phyloP scores from a whole-genome alignment of 2,113 vertebrate genomes.

The Sorex fumeus region DNA sequence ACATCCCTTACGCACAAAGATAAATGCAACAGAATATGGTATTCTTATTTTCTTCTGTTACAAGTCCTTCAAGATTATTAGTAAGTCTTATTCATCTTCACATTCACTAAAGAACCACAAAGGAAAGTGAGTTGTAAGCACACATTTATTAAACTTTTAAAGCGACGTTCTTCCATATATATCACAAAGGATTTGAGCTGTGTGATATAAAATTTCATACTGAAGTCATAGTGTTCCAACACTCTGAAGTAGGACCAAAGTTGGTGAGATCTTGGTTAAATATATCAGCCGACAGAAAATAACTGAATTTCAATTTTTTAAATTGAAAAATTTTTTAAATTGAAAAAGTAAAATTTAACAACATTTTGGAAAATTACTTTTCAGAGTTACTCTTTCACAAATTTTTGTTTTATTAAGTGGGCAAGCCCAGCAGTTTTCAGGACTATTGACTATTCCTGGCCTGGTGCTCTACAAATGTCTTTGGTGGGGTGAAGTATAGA shows the following conservation, averaged over 20 bases:
- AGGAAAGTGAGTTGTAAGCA: not conserved
- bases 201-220: slow-evolving; percentile 14
- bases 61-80: slow-evolving; percentile 5
- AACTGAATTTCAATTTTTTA: not conserved
- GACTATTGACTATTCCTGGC: no score
- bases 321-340: no score
- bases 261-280: slow-evolving; percentile 9
- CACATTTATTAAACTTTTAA: not conserved
- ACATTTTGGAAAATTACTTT: no score
- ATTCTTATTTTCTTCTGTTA: slow-evolving; percentile 32
- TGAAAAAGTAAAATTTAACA: no score
- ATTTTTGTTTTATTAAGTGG: no score
- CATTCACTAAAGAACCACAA: not conserved
- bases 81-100: not conserved
- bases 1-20: not conserved
- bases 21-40: not conserved
- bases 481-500: no score
- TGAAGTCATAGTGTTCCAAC: not conserved
- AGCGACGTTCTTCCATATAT: not conserved
- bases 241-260: not conserved
- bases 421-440: no score
- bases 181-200: not conserved
- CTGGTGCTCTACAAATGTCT: no score
- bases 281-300: slow-evolving; percentile 5
- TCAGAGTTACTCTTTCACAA: no score